phyloP scores from a whole-genome alignment of 2,797 vertebrate genomes.

The Euphonia xanthogaster region DNA sequence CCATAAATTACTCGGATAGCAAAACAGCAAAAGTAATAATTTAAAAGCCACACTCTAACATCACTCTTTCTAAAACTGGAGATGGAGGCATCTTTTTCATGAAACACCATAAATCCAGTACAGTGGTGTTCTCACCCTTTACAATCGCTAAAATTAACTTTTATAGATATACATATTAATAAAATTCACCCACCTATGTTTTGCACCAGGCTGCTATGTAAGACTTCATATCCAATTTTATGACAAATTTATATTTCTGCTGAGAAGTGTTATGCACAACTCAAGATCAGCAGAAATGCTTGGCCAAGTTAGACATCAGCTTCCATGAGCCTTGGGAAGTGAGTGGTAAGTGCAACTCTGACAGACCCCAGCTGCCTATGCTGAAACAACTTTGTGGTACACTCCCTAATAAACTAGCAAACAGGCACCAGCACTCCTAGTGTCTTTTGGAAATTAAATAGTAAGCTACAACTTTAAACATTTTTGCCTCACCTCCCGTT shows the following conservation, averaged over 20 bases:
- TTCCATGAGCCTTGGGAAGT: background rate
- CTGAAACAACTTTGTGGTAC: background rate
- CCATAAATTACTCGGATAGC: background rate
- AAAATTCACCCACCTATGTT: background rate
- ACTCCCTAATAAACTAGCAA: background rate
- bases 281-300: background rate
- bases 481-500: background rate
- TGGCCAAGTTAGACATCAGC: background rate
- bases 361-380: background rate
- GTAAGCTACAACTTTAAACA: background rate
- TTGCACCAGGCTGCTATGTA: background rate
- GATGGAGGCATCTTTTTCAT: background rate
- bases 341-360: background rate
- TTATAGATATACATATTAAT: background rate
- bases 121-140: background rate
- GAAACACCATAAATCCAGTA: background rate
- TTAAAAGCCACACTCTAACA: background rate
- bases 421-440: background rate
- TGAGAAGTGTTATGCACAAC: background rate
- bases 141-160: background rate
- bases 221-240: background rate
- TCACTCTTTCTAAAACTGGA: background rate
- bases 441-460: background rate
- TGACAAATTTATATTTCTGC: background rate
- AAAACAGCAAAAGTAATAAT: background rate